These are phyloP conservation scores for Azorinus chamasolen DNA, from an alignment of 2,888 invertebrate genomes.

Conservation along the genomic window DNA sequence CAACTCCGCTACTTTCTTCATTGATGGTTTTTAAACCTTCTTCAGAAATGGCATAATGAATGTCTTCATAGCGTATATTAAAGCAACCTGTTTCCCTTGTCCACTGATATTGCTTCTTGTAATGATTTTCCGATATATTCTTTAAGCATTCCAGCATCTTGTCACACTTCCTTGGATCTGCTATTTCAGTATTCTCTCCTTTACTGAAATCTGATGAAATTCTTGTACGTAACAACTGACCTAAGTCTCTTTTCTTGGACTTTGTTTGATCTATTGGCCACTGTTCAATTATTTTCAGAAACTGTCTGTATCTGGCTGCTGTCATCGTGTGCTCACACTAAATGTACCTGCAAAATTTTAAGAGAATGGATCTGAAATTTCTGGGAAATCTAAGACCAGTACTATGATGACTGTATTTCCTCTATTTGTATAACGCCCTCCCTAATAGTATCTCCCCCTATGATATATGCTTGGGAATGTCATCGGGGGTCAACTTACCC, in stretches of 20 bases:
- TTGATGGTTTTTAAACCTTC: constrained; percentile 4
- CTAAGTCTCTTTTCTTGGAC: constrained; percentile 41
- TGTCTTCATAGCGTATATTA: constrained; percentile 3
- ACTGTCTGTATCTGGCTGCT: constrained; percentile 41
- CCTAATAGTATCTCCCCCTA: no score
- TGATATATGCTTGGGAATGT: no score
- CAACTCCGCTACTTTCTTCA: neutral
- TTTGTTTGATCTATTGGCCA: constrained; percentile 53
- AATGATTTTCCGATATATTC: constrained; percentile 30
- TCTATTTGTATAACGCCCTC: no score
- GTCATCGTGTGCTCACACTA: no score
- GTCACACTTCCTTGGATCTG: constrained; percentile 48
- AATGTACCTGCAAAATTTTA: no score
- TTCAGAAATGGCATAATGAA: constrained; percentile 23
- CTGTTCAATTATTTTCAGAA: constrained; percentile 28
- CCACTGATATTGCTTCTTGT: constrained; percentile 26
- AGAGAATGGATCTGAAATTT: no score
- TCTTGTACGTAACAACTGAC: constrained; percentile 23
- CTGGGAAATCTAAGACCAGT: no score
- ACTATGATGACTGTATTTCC: no score
- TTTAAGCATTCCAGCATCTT: constrained; percentile 45
- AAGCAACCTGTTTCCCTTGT: constrained; percentile 11
- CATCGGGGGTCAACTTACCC: no score
- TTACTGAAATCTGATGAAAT: constrained; percentile 33
- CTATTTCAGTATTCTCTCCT: constrained; percentile 34